Conservation (phyloP, 2,113 vertebrate genomes). For the Archilochus colubris region DNA sequence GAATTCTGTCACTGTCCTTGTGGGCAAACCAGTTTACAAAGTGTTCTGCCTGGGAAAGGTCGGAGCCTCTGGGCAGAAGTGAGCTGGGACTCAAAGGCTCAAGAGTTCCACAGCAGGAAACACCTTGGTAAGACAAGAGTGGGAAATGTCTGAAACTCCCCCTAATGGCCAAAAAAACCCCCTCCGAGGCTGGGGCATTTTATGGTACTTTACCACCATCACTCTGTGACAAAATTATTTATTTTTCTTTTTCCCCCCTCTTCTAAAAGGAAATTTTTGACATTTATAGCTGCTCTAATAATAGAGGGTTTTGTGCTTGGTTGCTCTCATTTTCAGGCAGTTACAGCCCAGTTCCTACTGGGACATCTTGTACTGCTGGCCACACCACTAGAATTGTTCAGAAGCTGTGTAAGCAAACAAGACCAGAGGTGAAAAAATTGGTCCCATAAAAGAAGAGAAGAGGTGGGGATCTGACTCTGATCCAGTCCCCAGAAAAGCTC, state of each 20-base stretch:
- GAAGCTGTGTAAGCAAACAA: not conserved
- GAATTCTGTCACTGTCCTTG: not conserved
- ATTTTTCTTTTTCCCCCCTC: not conserved
- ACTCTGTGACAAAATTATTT: no score
- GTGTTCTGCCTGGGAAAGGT: not conserved
- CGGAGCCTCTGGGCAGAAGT: not conserved
- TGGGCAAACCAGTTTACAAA: not conserved
- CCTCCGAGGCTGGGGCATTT: not conserved
- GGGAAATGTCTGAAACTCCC: constrained; percentile 22
- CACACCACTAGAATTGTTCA: not conserved
- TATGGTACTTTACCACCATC: not conserved
- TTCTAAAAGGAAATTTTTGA: constrained; percentile 59
- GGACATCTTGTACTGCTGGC: not conserved
- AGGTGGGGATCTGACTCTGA: not conserved
- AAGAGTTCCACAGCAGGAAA: not conserved
- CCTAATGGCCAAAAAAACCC: not conserved
- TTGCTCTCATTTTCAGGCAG: not conserved
- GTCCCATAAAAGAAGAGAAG: not conserved
- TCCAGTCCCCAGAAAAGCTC: not conserved
- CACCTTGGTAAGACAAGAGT: not conserved
- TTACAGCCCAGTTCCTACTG: not conserved
- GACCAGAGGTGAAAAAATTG: not conserved
- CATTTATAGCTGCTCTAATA: constrained; percentile 20
- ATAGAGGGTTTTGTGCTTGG: not conserved
- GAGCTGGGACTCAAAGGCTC: not conserved